These are phyloP conservation scores for Spongilla lacustris DNA, from an alignment of 37 sponge, comb jelly and placozoan genomes.

Conservation along the genomic window DNA sequence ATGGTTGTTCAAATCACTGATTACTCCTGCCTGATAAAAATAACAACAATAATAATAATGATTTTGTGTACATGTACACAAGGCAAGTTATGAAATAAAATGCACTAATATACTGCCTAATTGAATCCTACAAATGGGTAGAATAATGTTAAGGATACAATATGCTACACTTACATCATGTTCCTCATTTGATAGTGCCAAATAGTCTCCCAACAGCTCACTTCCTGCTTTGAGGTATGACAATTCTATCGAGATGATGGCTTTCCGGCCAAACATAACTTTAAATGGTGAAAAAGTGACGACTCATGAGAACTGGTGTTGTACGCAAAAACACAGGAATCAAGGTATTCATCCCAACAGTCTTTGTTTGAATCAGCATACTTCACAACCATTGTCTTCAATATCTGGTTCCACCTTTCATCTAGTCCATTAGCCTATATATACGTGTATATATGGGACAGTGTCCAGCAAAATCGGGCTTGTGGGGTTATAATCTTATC, in stretches of 20 bases:
- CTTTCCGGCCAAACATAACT: conserved; percentile 53
- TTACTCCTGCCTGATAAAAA: background rate
- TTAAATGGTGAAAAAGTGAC: conserved; percentile 29
- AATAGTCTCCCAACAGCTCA: background rate
- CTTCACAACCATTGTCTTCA: conserved; percentile 40
- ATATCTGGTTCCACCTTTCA: conserved; percentile 44
- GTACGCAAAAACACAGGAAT: conserved; percentile 40
- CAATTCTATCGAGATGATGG: conserved; percentile 28
- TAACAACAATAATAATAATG: too few relatives aligned
- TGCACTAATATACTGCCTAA: too few relatives aligned
- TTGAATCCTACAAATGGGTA: too few relatives aligned
- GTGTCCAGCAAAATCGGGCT: too few relatives aligned
- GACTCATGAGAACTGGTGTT: conserved; percentile 42
- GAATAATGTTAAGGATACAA: too few relatives aligned
- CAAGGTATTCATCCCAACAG: conserved; percentile 31
- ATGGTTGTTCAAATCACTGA: background rate
- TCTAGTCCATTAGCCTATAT: conserved; percentile 40
- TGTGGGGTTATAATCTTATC: too few relatives aligned
- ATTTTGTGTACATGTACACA: too few relatives aligned
- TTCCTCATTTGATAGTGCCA: background rate
- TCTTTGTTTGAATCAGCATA: conserved; percentile 21
- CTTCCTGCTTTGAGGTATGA: background rate
- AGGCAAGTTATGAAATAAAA: too few relatives aligned
- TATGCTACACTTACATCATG: background rate
- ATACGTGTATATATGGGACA: background rate